Percentiles rank a stretch among this genome's conserved stretches.
Conservation (phyloP, 2,888 invertebrate genomes). For the Elmis aenea region DNA sequence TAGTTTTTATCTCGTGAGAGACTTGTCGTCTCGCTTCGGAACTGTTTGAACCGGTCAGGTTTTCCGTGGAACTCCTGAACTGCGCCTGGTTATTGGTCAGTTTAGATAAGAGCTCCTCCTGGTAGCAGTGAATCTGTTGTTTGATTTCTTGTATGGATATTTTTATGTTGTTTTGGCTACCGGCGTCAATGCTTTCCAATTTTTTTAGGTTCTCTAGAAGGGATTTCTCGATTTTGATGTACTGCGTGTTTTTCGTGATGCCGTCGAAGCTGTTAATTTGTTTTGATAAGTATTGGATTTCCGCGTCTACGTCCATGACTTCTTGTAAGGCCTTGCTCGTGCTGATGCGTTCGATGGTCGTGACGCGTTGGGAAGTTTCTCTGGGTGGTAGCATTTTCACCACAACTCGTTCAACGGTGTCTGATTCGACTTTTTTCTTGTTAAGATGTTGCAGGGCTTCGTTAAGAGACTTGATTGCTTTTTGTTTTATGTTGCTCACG, state of each 20-base stretch:
- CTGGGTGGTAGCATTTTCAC: too few species aligned
- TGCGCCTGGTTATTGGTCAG: constrained; percentile 15
- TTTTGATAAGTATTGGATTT: constrained; percentile 13
- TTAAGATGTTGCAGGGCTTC: constrained; percentile 7
- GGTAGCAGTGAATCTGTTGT: constrained; percentile 14
- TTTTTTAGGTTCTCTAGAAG: constrained; percentile 11
- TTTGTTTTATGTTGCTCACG: constrained; percentile 9
- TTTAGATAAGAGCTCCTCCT: constrained; percentile 14
- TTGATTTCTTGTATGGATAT: constrained; percentile 13
- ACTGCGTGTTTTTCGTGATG: constrained; percentile 11
- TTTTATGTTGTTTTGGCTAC: constrained; percentile 5
- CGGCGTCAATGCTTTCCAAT: constrained; percentile 9
- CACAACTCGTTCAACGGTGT: constrained; percentile 1
- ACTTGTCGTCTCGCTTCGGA: constrained; percentile 6
- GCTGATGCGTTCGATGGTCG: background rate
- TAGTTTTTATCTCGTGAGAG: constrained; percentile 12
- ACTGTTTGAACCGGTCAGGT: too few species aligned
- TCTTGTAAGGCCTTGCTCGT: constrained; percentile 4
- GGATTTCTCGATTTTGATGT: constrained; percentile 12
- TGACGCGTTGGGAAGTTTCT: constrained; percentile 1
- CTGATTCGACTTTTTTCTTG: constrained; percentile 1
- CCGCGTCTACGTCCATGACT: constrained; percentile 17
- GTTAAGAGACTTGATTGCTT: constrained; percentile 6
- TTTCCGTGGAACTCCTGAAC: constrained; percentile 9
- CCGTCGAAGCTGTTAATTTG: constrained; percentile 16